These are phyloP conservation scores for Lasioglossum pauxillum DNA, from an alignment of 2,888 invertebrate genomes.

Conservation along the genomic window DNA sequence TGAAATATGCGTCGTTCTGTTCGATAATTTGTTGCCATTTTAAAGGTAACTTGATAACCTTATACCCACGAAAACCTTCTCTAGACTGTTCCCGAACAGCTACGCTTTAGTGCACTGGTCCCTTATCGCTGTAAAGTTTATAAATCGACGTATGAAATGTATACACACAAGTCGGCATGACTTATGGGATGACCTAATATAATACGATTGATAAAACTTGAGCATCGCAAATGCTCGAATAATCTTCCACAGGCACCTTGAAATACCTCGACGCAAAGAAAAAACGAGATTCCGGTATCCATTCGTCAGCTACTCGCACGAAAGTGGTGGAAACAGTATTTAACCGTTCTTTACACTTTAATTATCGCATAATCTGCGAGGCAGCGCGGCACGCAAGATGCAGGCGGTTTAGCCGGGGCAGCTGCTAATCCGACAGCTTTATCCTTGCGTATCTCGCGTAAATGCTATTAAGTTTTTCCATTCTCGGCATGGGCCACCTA, in stretches of 20 bases:
- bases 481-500: slow-evolving; percentile 19
- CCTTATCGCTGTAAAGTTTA: no score
- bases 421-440: slow-evolving; percentile 46
- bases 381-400: not conserved
- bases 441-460: slow-evolving; percentile 27
- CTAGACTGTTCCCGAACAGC: no score
- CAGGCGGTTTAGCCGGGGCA: not conserved
- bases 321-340: slow-evolving; percentile 19
- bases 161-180: no score
- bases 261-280: not conserved
- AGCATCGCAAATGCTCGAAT: not conserved
- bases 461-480: slow-evolving; percentile 34
- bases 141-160: no score
- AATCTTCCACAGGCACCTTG: not conserved
- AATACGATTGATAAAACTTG: not conserved
- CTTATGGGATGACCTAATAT: no score
- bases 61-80: no score
- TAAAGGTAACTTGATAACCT: no score
- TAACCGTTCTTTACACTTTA: slow-evolving; percentile 43
- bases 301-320: not conserved
- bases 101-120: no score
- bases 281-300: not conserved
- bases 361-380: slow-evolving; percentile 49
- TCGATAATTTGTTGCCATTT: no score
- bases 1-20: no score